Percentiles rank a stretch among this genome's conserved stretches.
These are phyloP conservation scores for Girardinus metallicus DNA, from an alignment of 2,797 vertebrate genomes.

Conservation along the genomic window DNA sequence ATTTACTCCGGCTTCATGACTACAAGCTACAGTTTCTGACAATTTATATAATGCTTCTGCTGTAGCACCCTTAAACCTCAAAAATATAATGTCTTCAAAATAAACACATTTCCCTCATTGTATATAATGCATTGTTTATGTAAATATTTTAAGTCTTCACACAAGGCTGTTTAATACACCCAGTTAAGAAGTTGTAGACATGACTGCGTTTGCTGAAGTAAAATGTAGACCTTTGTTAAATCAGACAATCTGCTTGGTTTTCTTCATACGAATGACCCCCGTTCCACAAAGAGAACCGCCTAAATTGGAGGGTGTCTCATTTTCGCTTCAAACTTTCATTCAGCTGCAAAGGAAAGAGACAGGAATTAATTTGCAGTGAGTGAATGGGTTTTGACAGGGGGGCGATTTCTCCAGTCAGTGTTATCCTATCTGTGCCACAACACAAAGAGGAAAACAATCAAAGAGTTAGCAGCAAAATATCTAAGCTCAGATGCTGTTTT, in stretches of 20 bases:
- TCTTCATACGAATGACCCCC: slow-evolving; percentile 54
- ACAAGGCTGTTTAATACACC: slow-evolving; percentile 49
- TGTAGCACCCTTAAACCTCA: not conserved
- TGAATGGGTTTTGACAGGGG: slow-evolving; percentile 66
- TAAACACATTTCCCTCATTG: slow-evolving; percentile 10
- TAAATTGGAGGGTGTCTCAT: slow-evolving; percentile 63
- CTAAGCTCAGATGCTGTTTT: slow-evolving; percentile 64
- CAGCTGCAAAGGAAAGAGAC: slow-evolving; percentile 45
- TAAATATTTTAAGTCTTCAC: not conserved
- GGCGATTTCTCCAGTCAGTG: slow-evolving; percentile 60
- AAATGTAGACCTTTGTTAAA: slow-evolving; percentile 37
- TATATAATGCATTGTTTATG: slow-evolving; percentile 13
- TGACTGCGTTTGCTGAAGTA: slow-evolving; percentile 32
- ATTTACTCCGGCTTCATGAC: not conserved
- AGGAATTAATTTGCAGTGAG: slow-evolving; percentile 65
- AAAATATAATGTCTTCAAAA: slow-evolving; percentile 5
- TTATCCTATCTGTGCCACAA: slow-evolving; percentile 47
- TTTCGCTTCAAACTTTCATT: slow-evolving; percentile 58
- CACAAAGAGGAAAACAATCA: slow-evolving; percentile 69
- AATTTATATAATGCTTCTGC: not conserved
- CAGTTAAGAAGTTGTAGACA: slow-evolving; percentile 50
- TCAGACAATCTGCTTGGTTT: slow-evolving; percentile 49
- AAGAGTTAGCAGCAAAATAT: slow-evolving; percentile 51
- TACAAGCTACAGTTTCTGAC: not conserved
- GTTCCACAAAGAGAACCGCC: slow-evolving; percentile 31